Evolutionary conservation across 2,888 invertebrate species (phyloP).

Genomic region (Fissipunctia ypsillon): DNA sequence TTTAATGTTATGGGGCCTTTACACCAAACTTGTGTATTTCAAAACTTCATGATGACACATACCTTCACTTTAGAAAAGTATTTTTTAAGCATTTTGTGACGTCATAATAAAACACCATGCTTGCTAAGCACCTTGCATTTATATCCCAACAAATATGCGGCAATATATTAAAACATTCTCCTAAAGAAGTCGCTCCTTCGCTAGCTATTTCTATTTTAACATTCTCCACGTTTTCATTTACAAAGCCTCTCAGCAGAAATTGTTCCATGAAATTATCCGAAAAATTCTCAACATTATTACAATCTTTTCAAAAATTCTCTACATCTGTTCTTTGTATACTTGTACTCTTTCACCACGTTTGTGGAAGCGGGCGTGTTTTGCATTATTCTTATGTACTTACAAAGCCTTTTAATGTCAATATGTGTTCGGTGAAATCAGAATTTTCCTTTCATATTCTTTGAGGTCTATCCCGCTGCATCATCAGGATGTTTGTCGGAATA

Average conservation of each 20-base stretch:
- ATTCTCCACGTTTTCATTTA: slow-evolving; percentile 44
- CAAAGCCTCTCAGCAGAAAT: slow-evolving; percentile 36
- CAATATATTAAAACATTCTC: slow-evolving; percentile 51
- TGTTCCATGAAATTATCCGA: slow-evolving; percentile 46
- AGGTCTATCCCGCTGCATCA: slow-evolving; percentile 49
- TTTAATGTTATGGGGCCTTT: background rate
- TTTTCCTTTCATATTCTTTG: slow-evolving; percentile 61
- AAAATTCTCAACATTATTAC: slow-evolving; percentile 49
- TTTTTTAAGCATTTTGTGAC: slow-evolving; percentile 22
- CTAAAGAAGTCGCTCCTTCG: slow-evolving; percentile 46
- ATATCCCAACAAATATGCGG: slow-evolving; percentile 38
- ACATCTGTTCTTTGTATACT: slow-evolving; percentile 48
- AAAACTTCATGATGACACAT: slow-evolving; percentile 4
- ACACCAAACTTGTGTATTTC: background rate
- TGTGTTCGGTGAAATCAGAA: slow-evolving; percentile 60
- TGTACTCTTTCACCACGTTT: slow-evolving; percentile 39
- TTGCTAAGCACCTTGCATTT: slow-evolving; percentile 29
- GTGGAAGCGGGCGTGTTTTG: slow-evolving; percentile 55
- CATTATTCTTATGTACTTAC: slow-evolving; percentile 64
- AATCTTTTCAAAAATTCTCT: slow-evolving; percentile 49
- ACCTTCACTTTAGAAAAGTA: slow-evolving; percentile 1
- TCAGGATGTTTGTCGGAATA: slow-evolving; percentile 45
- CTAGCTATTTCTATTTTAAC: slow-evolving; percentile 47
- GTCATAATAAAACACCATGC: slow-evolving; percentile 20
- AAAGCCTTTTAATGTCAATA: slow-evolving; percentile 68